Base-by-base conservation (phyloP, 1,140 invertebrate species). In the Achatina immaculata region DNA sequence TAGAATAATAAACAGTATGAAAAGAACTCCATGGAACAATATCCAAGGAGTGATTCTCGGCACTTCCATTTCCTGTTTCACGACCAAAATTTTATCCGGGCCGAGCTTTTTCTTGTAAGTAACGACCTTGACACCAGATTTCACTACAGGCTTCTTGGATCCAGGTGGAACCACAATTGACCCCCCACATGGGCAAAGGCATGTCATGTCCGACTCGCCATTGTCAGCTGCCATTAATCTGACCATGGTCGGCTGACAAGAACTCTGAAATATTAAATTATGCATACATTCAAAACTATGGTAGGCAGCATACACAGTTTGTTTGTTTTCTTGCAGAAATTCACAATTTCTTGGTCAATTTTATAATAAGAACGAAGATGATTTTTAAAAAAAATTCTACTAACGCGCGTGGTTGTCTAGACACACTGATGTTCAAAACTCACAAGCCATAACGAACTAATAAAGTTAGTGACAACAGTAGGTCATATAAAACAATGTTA, bases 41-140 rank as follows among this genome's bases (percentile, higher is more conserved):
- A 62, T 34, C 58, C 58, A 62, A 11, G 16, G 7, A 3, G 58
- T 62, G 16, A 62, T 9, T 9, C 0, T 6, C 1, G 58, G 58
- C 28, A 6, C 31, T 28, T 62, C 58, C n/a, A 62, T n/a, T 34
- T 62, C 58, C 31, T 62, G n/a, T 16, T 19, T 62, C 1, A 62
- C 58, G 58, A 62, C 28, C 28, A 62, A 28, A n/a, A 62, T 62
- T 34, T 31, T 62, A 34, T 62, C 58, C 7, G n/a, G 58, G n/a
- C 58, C 58, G 0, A 62, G n/a, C 58, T 31, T 28, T 34, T 62
- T 62, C 58, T 62, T 62, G 58, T 62, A 62, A 28, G 58, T 62
- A 28, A 62, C 58, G 6, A 62, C 58, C 4, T 19, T 62, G 16
- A 62, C 58, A 6, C 4, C 4, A 6, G 58, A 34, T 31, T 21